Evolutionary conservation across 2,888 invertebrate genomes (phyloP).

Genomic region (Ectobius pallidus): DNA sequence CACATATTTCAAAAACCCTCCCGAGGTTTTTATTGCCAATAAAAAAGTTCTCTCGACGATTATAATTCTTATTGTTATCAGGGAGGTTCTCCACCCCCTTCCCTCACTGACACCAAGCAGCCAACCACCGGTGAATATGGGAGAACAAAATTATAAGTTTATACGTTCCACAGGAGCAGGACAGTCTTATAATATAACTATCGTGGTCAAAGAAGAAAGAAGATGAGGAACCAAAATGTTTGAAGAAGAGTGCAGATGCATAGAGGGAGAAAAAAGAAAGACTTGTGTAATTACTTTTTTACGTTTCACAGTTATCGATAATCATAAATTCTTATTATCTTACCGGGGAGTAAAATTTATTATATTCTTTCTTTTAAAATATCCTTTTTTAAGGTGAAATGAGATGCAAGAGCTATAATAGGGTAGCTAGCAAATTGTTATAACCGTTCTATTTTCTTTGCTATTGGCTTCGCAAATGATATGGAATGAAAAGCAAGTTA

Average conservation of each 20-base stretch:
- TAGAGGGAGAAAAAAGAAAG: background rate
- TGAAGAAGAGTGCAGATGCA: background rate
- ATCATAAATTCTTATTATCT: constrained; percentile 29
- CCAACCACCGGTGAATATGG: constrained; percentile 21
- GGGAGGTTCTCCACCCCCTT: constrained; percentile 17
- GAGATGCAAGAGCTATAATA: background rate
- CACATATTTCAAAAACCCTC: constrained; percentile 36
- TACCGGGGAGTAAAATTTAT: constrained; percentile 17
- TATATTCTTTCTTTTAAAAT: constrained; percentile 13
- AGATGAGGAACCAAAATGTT: background rate
- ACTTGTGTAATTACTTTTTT: constrained; percentile 29
- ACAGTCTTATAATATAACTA: background rate
- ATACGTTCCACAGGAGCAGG: constrained; percentile 1
- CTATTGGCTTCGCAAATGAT: background rate
- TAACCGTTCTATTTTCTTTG: background rate
- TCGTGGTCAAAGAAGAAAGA: background rate
- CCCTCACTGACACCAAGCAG: constrained; percentile 8
- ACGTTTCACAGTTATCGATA: constrained; percentile 23
- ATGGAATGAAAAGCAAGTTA: too few relatives aligned
- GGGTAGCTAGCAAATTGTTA: constrained; percentile 5
- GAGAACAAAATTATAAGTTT: constrained; percentile 32
- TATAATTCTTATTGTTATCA: constrained; percentile 35
- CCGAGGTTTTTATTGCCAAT: constrained; percentile 38
- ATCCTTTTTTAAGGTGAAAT: constrained; percentile 9
- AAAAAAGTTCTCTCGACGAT: constrained; percentile 35